Evolutionary conservation across 2,888 invertebrate genomes (phyloP), one percentile per base, ranked within the genome.

Genomic region (Parnassius apollo): DNA sequence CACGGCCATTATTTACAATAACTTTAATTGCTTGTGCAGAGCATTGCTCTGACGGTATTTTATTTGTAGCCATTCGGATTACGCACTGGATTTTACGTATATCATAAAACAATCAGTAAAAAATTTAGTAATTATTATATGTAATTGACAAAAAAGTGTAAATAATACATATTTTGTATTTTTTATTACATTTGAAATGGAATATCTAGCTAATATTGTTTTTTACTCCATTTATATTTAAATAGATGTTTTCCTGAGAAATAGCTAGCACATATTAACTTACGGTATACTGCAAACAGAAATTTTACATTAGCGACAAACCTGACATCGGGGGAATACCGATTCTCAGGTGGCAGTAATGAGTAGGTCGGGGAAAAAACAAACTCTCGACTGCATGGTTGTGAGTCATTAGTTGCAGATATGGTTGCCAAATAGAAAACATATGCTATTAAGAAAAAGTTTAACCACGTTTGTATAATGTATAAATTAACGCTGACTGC

Each of bases 361-460:
- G 54, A 54, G 46, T 45, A n/a, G 42, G 18, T 45, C 35, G 49
- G 54, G 62, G 58, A 62, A 62, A 62, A 62, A 62, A 58, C 48
- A 48, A 53, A 25, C 42, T 57, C 53, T 54, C 44, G 44, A 45
- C 50, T 44, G 45, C 58, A 35, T 42, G 53, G 18, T 52, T 53
- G 54, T 54, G 49, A 18, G 54, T 62, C 50, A 62, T 55, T 62
- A 62, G 11, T 22, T 12, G 48, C 50, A 2, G 22, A 35, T 22
- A 62, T 42, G 62, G 62, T 62, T 62, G 58, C 9, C 62, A 13
- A 7, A 49, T 9, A 49, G 13, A 49, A 12, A 13, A 1, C 18
- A 49, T 8, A 7, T 11, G 2, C 10, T 44, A 11, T 44, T 11
- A 11, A 44, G 10, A 44, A 44, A 44, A 44, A 44, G 9, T 44